Evolutionary conservation across 2,797 vertebrate species (phyloP).

Genomic region (Silurus lanzhouensis): DNA sequence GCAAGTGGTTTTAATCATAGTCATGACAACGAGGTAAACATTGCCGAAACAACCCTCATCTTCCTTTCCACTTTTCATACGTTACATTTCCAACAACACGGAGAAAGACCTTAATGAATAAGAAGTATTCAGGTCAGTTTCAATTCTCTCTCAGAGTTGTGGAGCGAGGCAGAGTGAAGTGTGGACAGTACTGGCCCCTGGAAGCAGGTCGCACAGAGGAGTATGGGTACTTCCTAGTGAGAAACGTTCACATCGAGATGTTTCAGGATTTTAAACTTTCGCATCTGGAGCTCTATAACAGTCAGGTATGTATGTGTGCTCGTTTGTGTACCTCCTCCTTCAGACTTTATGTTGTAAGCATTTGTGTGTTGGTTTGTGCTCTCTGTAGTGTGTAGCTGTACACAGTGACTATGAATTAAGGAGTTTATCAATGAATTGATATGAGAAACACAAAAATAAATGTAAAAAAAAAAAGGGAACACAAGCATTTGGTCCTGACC

Average conservation of each 20-base stretch:
- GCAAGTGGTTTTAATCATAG: slow-evolving; percentile 84
- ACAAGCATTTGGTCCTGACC: too few species aligned
- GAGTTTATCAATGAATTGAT: too few species aligned
- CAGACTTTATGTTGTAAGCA: neutral
- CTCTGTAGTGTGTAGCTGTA: too few species aligned
- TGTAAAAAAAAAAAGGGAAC: too few species aligned
- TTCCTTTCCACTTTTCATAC: neutral
- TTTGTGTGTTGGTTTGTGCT: neutral
- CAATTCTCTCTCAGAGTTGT: slow-evolving; percentile 72
- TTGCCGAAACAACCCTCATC: neutral
- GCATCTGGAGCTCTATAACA: slow-evolving; percentile 80
- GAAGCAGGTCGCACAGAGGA: slow-evolving; percentile 78
- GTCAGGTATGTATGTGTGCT: slow-evolving; percentile 67
- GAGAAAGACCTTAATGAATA: neutral
- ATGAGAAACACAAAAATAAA: too few species aligned
- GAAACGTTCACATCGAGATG: slow-evolving; percentile 76
- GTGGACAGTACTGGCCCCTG: slow-evolving; percentile 85
- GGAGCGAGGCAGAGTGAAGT: slow-evolving; percentile 83
- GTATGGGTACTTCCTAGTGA: slow-evolving; percentile 78
- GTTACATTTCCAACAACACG: too few species aligned
- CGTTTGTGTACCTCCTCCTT: neutral
- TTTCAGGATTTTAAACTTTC: slow-evolving; percentile 85
- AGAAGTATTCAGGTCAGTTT: neutral
- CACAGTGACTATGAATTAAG: too few species aligned
- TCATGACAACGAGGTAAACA: slow-evolving; percentile 84